Percentiles rank a stretch among this genome's conserved stretches.
Conservation (phyloP, 2,113 vertebrate genomes). For the Psilopogon haemacephalus region DNA sequence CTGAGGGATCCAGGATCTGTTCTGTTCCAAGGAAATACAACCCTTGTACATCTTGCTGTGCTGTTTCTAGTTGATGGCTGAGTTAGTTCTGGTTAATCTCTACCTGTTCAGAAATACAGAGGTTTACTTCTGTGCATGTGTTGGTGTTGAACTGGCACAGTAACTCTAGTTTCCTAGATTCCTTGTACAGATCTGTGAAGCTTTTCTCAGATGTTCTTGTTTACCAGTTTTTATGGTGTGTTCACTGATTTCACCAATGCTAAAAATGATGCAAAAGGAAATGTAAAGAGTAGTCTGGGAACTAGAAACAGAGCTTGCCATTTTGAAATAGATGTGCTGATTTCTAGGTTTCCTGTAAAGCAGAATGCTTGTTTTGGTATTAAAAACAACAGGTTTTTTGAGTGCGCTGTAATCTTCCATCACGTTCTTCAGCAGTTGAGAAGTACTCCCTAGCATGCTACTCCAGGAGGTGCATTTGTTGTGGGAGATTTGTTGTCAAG, state of each 20-base stretch:
- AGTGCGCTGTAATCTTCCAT: constrained; percentile 42
- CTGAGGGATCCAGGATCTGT: background rate
- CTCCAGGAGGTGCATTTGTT: constrained; percentile 43
- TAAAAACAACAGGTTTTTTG: background rate
- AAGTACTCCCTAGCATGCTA: constrained; percentile 53
- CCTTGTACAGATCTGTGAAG: background rate
- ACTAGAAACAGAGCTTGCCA: background rate
- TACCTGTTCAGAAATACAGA: background rate
- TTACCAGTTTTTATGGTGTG: background rate
- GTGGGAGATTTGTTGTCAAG: background rate
- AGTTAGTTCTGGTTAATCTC: background rate
- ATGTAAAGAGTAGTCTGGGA: background rate
- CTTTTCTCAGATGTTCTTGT: background rate
- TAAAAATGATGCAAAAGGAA: background rate
- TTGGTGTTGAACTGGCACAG: background rate
- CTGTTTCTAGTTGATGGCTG: background rate
- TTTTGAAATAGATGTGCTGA: background rate
- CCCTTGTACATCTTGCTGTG: background rate
- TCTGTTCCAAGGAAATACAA: background rate
- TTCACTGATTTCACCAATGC: background rate
- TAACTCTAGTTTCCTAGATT: background rate
- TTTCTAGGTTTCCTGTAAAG: background rate
- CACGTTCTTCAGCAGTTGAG: background rate
- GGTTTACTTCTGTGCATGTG: background rate
- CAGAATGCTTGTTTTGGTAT: background rate